Evolutionary conservation across 2,888 invertebrate genomes (phyloP), one percentile per base, ranked within the genome.

Genomic region (Agonopterix heracliana): DNA sequence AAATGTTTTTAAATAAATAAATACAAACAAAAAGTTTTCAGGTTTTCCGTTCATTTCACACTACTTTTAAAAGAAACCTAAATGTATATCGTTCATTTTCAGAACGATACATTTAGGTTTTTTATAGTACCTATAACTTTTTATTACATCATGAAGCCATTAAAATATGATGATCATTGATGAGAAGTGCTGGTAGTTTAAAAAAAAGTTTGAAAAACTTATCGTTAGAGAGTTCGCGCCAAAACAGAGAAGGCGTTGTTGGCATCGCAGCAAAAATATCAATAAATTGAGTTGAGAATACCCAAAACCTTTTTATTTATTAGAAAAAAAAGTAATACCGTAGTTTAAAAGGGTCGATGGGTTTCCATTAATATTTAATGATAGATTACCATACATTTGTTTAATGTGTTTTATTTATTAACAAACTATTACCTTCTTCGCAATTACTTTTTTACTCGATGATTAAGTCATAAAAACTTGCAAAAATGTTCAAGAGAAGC

Each of bases 131-230:
- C 26, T 26, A 5, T 1, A 26, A 26, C 26, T 26, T 51, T 64
- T 55, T 64, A 68, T 65, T 61, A 61, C 53, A 49, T 64, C 66
- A 61, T 64, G 68, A 70, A 70, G 57, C 72, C 69, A 77, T 76
- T 74, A 77, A 26, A 71, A 70, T n/a, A n/a, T 68, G 65, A 62
- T 66, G 78, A 78, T 75, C 74, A 77, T 73, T 74, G 73, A 71
- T 72, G 71, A 63, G 26, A 26, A 26, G 61, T 66, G 64, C 66
- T 62, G 65, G 60, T 60, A 55, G 59, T 41, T 41, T 71, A 48
- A 47, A 61, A 60, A 58, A 62, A 61, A 59, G 63, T 48, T 51
- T 59, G 66, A 71, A 67, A 63, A 59, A 58, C 61, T 64, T 1
- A 60, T n/a, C n/a, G n/a, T n/a, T 26, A 26, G 26, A 26, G 63